Evolutionary conservation across 2,113 vertebrate species (phyloP).

Genomic region (Zonotrichia leucophrys): DNA sequence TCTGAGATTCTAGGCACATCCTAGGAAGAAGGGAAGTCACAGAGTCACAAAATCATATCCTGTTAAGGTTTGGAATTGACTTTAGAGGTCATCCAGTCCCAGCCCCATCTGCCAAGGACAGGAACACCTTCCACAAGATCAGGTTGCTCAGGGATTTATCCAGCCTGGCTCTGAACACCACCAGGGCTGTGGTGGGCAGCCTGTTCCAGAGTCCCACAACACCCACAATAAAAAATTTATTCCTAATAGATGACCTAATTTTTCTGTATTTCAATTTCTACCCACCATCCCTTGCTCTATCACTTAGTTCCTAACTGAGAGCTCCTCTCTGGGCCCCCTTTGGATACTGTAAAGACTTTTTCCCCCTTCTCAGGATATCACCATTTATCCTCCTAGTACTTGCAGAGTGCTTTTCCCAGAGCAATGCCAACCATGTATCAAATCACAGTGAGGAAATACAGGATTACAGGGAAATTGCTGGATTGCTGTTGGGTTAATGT

Average conservation of each 20-base stretch:
- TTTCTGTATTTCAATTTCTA: not conserved
- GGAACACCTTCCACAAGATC: not conserved
- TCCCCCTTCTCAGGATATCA: accelerated
- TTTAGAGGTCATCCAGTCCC: not conserved
- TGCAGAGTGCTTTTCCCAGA: not conserved
- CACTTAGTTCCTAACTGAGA: too few relatives aligned
- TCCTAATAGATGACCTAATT: not conserved
- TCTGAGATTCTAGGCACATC: not conserved
- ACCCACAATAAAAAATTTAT: not conserved
- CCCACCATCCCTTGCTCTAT: not conserved
- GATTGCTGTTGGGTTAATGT: not conserved
- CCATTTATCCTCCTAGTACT: not conserved
- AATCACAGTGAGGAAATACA: not conserved
- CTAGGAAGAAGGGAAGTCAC: not conserved
- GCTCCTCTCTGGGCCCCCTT: too few relatives aligned
- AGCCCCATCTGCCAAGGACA: not conserved
- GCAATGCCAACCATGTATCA: not conserved
- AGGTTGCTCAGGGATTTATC: not conserved
- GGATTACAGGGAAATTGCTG: not conserved
- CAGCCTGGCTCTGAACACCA: not conserved
- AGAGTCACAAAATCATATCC: not conserved
- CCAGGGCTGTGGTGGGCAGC: not conserved
- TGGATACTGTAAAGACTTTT: not conserved
- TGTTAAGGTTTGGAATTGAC: not conserved
- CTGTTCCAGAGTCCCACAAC: not conserved